Percentiles rank a stretch among this genome's conserved stretches.
These are phyloP conservation scores for Trichechus manatus DNA, from an alignment of 2,113 vertebrate genomes.

Conservation along the genomic window DNA sequence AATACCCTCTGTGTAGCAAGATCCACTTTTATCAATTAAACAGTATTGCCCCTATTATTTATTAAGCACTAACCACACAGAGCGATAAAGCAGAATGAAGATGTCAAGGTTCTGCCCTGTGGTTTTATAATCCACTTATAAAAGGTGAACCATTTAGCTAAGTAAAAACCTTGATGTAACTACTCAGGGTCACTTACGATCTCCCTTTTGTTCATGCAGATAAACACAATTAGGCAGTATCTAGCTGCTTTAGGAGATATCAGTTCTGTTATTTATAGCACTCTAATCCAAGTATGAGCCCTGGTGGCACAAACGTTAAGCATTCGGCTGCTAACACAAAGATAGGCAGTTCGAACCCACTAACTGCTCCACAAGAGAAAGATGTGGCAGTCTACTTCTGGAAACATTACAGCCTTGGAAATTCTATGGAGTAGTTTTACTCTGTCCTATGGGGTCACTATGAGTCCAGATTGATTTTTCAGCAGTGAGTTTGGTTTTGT, in stretches of 20 bases:
- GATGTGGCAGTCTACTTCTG: neutral
- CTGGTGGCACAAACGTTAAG: neutral
- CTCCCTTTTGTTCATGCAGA: neutral
- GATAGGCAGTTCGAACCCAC: neutral
- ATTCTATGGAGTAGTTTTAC: neutral
- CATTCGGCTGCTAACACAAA: neutral
- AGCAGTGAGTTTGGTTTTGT: neutral
- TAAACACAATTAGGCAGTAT: slow-evolving; percentile 38
- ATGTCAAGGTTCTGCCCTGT: slow-evolving; percentile 39
- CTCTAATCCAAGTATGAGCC: neutral
- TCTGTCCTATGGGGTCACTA: neutral
- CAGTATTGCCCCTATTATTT: slow-evolving; percentile 52
- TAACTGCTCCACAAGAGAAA: neutral
- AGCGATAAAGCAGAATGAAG: slow-evolving; percentile 62
- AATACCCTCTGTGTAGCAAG: neutral
- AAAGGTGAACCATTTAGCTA: slow-evolving; percentile 48
- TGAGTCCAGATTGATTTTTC: neutral
- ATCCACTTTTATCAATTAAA: slow-evolving; percentile 59
- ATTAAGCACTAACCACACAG: slow-evolving; percentile 39
- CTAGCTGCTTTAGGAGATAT: neutral
- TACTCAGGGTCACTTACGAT: neutral
- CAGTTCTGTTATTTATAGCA: neutral
- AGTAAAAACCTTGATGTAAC: slow-evolving; percentile 27
- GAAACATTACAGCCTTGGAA: neutral
- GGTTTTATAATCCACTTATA: slow-evolving; percentile 68